These are phyloP conservation scores for Pteromalus puparum DNA, from an alignment of 1,140 invertebrate species.

Conservation along the genomic window DNA sequence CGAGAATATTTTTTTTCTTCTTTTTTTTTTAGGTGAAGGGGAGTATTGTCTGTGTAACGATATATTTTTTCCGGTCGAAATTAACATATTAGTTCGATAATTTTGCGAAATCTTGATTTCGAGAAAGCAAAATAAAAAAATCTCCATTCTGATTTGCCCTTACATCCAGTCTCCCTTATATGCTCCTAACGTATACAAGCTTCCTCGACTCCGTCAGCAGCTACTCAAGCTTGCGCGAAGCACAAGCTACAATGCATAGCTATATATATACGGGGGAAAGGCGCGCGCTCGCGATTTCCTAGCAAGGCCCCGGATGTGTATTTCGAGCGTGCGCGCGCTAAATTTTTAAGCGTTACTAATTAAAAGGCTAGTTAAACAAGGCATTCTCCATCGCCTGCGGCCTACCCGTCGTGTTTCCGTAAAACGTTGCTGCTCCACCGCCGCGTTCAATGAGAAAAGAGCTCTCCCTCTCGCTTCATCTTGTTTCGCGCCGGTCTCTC, in stretches of 20 bases:
- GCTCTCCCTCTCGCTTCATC: conserved; percentile 27
- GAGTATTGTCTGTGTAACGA: too few species aligned
- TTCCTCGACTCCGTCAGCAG: neutral
- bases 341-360: conserved; percentile 77
- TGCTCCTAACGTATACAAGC: neutral
- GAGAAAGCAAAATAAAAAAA: too few species aligned
- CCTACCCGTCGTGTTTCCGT: conserved; percentile 25
- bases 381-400: conserved; percentile 66
- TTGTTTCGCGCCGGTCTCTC: neutral
- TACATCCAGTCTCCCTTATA: neutral
- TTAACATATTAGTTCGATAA: too few species aligned
- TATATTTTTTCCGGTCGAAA: too few species aligned
- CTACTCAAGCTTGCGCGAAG: neutral
- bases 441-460: conserved; percentile 24
- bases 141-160: too few species aligned
- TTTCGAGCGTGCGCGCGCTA: conserved; percentile 64
- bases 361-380: conserved; percentile 77
- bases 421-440: neutral
- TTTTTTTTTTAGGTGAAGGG: too few species aligned
- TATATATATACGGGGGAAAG: neutral
- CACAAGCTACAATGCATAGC: neutral
- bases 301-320: conserved; percentile 63
- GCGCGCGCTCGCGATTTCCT: neutral
- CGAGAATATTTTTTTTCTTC: neutral
- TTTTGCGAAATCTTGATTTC: too few species aligned